Evolutionary conservation across 2,888 invertebrate genomes (phyloP).

Genomic region (Strigamia maritima): DNA sequence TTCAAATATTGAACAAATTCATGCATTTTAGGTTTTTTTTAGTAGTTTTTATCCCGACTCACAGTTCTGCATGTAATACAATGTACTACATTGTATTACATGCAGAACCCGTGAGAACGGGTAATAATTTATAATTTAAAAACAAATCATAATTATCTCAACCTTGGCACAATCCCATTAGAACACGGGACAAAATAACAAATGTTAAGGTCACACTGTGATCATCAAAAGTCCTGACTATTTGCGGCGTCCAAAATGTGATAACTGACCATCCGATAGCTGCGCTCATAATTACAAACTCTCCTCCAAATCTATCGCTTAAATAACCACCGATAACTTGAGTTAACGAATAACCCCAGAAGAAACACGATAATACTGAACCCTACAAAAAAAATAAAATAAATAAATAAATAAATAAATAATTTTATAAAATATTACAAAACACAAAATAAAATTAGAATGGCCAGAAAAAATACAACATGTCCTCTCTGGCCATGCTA

Average conservation of each 20-base stretch:
- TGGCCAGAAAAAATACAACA: slow-evolving; percentile 15
- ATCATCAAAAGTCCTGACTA: slow-evolving; percentile 55
- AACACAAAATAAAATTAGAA: too few species aligned
- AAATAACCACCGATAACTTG: slow-evolving; percentile 60
- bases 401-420: too few species aligned
- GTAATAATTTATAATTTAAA: too few species aligned
- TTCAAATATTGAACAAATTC: too few species aligned
- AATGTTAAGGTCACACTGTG: slow-evolving; percentile 58
- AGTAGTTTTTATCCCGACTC: too few species aligned
- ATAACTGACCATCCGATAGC: slow-evolving; percentile 61
- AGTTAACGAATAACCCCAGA: slow-evolving; percentile 71
- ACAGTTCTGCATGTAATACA: too few species aligned
- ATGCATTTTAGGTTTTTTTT: too few species aligned
- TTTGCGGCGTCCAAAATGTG: slow-evolving; percentile 60
- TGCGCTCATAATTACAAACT: slow-evolving; percentile 62
- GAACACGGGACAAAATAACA: slow-evolving; percentile 60
- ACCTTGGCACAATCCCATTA: slow-evolving; percentile 65
- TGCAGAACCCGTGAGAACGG: too few species aligned
- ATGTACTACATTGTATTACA: too few species aligned
- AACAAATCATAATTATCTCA: neutral
- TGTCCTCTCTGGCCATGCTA: too few species aligned
- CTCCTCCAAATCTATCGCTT: slow-evolving; percentile 64
- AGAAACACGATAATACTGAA: slow-evolving; percentile 67
- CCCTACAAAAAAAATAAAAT: slow-evolving; percentile 53
- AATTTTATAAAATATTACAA: neutral